Evolutionary conservation across 1,140 invertebrate species (phyloP).

Genomic region (Dufourea novaeangliae): DNA sequence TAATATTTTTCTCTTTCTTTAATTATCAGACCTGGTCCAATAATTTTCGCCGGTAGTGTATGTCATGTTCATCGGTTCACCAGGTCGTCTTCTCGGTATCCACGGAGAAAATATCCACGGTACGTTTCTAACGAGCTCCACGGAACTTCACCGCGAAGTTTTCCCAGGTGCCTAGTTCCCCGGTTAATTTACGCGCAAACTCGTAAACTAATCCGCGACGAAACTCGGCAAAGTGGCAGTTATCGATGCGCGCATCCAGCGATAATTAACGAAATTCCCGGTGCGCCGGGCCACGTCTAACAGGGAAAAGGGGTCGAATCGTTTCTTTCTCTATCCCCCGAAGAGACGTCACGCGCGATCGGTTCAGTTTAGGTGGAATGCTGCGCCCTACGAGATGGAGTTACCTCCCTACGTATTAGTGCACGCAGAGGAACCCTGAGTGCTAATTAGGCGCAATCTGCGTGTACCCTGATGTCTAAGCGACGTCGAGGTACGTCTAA

Average conservation of each 20-base stretch:
- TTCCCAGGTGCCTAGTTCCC: background rate
- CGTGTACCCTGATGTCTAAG: background rate
- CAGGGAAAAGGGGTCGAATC: background rate
- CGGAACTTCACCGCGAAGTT: background rate
- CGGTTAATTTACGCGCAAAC: background rate
- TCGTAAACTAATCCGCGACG: background rate
- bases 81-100: too few relatives aligned
- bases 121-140: background rate
- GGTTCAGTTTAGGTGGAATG: background rate
- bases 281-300: too few relatives aligned
- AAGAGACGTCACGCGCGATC: background rate
- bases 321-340: background rate
- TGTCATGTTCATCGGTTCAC: too few relatives aligned
- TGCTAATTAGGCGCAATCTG: slow-evolving; percentile 9
- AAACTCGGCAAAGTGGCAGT: background rate
- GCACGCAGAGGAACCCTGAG: background rate
- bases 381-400: background rate
- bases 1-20: too few relatives aligned
- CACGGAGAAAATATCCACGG: background rate
- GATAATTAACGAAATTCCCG: slow-evolving; percentile 8
- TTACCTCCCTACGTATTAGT: slow-evolving; percentile 22
- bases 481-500: background rate
- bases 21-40: too few relatives aligned
- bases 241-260: background rate
- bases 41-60: too few relatives aligned